Conservation (phyloP, 2,113 vertebrate genomes). For the Deroptyus accipitrinus region DNA sequence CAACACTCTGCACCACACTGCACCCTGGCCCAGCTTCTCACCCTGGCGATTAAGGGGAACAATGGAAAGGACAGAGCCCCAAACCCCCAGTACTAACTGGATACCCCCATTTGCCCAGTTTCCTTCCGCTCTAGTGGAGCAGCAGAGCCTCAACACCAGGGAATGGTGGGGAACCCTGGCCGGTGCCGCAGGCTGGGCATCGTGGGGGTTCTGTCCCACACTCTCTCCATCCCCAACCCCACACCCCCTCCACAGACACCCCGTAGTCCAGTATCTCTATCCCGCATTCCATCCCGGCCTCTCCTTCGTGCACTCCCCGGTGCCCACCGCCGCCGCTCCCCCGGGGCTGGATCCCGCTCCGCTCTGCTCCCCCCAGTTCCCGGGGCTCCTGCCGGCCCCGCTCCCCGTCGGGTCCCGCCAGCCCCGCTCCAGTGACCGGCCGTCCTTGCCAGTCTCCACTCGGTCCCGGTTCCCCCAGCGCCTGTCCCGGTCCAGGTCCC, state of each 20-base stretch:
- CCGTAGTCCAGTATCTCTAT: background rate
- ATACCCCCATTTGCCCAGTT: background rate
- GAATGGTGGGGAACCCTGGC: background rate
- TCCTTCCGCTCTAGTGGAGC: background rate
- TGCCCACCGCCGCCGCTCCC: background rate
- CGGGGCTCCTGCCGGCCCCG: background rate
- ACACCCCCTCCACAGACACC: background rate
- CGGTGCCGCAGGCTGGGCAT: background rate
- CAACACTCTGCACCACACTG: background rate
- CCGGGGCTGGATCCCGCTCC: background rate
- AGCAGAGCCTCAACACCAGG: background rate
- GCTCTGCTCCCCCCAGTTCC: background rate
- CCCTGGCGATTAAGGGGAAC: background rate
- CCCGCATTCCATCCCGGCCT: background rate
- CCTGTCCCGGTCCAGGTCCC: too few relatives aligned
- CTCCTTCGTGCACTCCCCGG: background rate
- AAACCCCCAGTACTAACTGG: background rate
- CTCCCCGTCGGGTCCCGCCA: background rate
- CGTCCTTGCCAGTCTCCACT: background rate
- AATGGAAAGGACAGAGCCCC: background rate
- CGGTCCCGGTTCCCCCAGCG: background rate
- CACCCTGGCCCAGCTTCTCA: rapidly evolving
- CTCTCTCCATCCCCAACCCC: background rate
- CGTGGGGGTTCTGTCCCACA: background rate
- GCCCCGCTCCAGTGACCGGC: background rate